Conservation (phyloP, 30 jellyfish, hydroid and myxozoan genomes). For the Aurelia sp. region DNA sequence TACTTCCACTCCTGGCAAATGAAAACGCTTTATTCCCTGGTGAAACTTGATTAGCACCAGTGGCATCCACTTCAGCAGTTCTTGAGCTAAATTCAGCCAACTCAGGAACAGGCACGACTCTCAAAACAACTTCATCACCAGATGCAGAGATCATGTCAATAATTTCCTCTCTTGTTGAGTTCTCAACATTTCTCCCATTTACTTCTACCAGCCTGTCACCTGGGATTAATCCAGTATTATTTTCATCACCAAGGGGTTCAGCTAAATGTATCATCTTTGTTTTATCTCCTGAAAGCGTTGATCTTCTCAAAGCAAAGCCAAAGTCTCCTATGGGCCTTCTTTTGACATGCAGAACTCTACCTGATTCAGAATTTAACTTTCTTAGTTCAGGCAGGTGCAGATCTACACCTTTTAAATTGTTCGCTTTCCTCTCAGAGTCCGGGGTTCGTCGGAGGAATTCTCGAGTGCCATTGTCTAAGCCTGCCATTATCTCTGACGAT, state of each 20-base stretch:
- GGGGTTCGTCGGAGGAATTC: constrained; percentile 32
- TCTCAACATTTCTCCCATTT: constrained; percentile 86
- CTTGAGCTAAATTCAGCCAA: constrained; percentile 82
- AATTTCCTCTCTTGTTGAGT: constrained; percentile 67
- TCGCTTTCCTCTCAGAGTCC: neutral
- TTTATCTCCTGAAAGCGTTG: constrained; percentile 58
- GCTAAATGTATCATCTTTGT: constrained; percentile 60
- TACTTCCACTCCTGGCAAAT: constrained; percentile 73
- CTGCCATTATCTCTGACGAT: constrained; percentile 68
- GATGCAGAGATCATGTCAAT: constrained; percentile 80
- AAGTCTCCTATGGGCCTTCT: constrained; percentile 83
- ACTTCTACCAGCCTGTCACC: constrained; percentile 93
- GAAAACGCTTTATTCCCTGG: constrained; percentile 71
- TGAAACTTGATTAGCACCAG: constrained; percentile 34
- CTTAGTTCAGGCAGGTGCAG: constrained; percentile 76
- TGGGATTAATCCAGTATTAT: constrained; percentile 79
- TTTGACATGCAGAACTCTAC: constrained; percentile 62
- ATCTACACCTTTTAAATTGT: constrained; percentile 53
- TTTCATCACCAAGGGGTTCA: constrained; percentile 80
- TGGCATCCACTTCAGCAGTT: constrained; percentile 59
- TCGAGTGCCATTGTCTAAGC: constrained; percentile 56
- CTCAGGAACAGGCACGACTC: constrained; percentile 91
- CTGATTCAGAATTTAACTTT: constrained; percentile 16
- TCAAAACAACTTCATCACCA: constrained; percentile 81
- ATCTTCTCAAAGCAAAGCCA: constrained; percentile 90